Evolutionary conservation across 1,140 invertebrate genomes (phyloP).

Genomic region (Ericerus pela): DNA sequence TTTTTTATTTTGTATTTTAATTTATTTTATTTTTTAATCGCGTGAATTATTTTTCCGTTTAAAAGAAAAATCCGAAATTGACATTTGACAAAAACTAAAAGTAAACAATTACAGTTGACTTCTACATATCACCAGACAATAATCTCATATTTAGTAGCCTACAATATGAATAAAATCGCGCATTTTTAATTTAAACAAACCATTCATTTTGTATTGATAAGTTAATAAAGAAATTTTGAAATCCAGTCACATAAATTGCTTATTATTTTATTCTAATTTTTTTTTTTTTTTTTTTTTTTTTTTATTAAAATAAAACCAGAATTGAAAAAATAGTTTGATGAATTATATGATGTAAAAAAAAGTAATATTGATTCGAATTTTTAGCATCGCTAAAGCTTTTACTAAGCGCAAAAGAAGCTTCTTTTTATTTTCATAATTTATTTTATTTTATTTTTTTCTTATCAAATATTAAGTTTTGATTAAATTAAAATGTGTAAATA

Average conservation of each 20-base stretch:
- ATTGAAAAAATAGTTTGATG: neutral
- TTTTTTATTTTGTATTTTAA: conserved; percentile 7
- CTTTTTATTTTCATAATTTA: too few relatives aligned
- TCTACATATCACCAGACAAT: neutral
- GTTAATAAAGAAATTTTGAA: neutral
- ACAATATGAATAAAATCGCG: neutral
- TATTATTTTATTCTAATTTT: too few relatives aligned
- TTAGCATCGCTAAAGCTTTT: conserved; percentile 9
- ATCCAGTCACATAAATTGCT: too few relatives aligned
- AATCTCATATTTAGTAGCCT: neutral
- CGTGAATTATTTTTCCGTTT: neutral
- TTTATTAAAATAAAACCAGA: neutral
- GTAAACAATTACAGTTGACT: neutral
- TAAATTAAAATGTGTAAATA: too few relatives aligned
- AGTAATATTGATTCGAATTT: conserved; percentile 8
- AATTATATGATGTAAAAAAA: neutral
- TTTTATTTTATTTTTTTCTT: neutral
- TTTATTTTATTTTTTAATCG: conserved; percentile 5
- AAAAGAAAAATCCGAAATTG: neutral
- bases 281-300: too few relatives aligned
- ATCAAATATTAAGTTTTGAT: conserved; percentile 6
- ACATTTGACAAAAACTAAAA: neutral
- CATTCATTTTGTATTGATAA: conserved; percentile 5
- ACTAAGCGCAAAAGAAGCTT: neutral
- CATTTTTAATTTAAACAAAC: conserved; percentile 10